phyloP scores from a whole-genome alignment of 92 coral and sea anemone species.

The Zoanthus sansibaricus region DNA sequence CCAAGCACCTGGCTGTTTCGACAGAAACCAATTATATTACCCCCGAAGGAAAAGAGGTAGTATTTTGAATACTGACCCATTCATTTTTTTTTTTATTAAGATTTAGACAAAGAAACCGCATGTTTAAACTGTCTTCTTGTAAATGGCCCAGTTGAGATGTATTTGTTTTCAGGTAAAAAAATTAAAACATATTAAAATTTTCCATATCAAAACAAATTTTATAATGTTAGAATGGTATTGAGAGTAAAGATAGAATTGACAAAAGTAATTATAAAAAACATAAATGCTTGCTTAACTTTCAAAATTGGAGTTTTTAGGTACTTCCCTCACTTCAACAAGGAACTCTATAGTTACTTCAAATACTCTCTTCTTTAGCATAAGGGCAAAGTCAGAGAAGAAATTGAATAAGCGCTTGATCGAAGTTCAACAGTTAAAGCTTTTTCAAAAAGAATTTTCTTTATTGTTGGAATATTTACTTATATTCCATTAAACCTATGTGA shows the following conservation, averaged over 20 bases:
- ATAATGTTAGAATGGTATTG: not conserved
- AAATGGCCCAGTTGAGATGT: not conserved
- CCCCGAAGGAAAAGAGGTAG: not conserved
- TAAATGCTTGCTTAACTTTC: not conserved
- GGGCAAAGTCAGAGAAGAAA: not conserved
- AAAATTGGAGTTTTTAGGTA: not conserved
- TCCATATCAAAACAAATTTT: not conserved
- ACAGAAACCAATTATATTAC: conserved; percentile 12
- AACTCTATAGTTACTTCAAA: not conserved
- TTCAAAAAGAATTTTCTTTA: not conserved
- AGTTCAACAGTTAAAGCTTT: conserved; percentile 15
- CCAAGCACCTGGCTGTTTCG: conserved; percentile 30
- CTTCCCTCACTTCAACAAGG: not conserved
- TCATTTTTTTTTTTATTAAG: conserved; percentile 11
- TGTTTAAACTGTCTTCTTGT: not conserved
- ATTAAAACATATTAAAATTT: not conserved
- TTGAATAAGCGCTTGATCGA: not conserved
- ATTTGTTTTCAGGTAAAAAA: not conserved
- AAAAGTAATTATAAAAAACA: not conserved
- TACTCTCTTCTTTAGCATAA: not conserved
- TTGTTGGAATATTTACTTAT: conserved; percentile 4
- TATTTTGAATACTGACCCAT: not conserved
- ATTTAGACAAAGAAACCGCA: not conserved
- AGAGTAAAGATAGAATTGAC: not conserved
- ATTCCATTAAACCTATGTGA: not conserved